These are phyloP conservation scores for Maccullochella peelii DNA, from an alignment of 2,113 vertebrate genomes.

Conservation along the genomic window DNA sequence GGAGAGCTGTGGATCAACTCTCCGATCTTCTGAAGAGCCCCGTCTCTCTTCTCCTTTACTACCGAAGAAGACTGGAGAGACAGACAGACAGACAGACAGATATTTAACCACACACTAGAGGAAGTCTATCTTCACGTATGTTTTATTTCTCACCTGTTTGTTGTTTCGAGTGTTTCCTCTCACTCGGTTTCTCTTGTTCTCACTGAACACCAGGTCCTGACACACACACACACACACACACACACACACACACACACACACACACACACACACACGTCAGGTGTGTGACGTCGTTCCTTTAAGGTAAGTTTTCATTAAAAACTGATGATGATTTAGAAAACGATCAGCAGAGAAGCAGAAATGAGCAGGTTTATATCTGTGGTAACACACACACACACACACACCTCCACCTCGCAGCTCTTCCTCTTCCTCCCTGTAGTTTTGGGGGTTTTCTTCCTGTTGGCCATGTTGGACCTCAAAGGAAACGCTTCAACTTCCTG, in stretches of 20 bases:
- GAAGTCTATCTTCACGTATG: neutral
- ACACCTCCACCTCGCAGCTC: slow-evolving; percentile 87
- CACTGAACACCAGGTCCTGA: slow-evolving; percentile 85
- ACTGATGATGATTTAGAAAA: no score
- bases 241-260: slow-evolving; percentile 20
- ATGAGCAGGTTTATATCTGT: no score
- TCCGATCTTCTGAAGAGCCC: slow-evolving; percentile 87
- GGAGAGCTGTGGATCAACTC: slow-evolving; percentile 89
- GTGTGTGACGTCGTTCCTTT: no score
- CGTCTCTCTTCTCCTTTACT: slow-evolving; percentile 81
- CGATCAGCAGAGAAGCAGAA: no score
- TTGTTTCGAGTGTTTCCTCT: slow-evolving; percentile 64
- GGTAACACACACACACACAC: slow-evolving; percentile 15
- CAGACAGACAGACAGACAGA: neutral
- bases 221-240: slow-evolving; percentile 8
- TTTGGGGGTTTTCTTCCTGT: slow-evolving; percentile 85
- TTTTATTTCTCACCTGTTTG: slow-evolving; percentile 38
- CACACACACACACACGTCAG: neutral
- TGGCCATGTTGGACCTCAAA: slow-evolving; percentile 82
- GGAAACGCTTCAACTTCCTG: slow-evolving; percentile 86
- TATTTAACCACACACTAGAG: neutral
- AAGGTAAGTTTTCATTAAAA: no score
- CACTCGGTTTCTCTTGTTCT: slow-evolving; percentile 87
- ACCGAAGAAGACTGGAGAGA: slow-evolving; percentile 54
- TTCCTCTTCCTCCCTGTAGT: slow-evolving; percentile 88